A percentile compares a stretch with the other conserved stretches of the same genome.
Evolutionary conservation across 2,113 vertebrate species (phyloP).

Genomic region (Petaurus breviceps): DNA sequence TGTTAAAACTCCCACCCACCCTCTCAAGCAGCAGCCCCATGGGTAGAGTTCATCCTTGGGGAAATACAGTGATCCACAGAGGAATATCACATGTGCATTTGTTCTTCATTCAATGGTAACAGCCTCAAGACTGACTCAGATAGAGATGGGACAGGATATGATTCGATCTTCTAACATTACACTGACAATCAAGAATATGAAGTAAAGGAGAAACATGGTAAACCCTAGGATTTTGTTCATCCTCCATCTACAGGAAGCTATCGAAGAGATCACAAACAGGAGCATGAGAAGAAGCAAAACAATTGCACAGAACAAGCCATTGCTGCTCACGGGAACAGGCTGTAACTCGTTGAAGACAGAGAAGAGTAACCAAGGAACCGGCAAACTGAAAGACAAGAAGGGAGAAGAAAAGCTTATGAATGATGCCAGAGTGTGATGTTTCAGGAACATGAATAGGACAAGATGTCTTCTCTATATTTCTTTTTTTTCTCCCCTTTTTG

Average conservation of each 20-base stretch:
- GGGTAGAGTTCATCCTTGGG: background rate
- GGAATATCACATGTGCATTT: slow-evolving; percentile 8
- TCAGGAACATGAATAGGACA: background rate
- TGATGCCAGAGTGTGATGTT: background rate
- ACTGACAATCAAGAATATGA: slow-evolving; percentile 94
- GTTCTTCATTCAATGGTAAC: background rate
- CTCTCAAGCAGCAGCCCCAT: background rate
- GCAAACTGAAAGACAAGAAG: slow-evolving; percentile 86
- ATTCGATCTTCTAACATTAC: slow-evolving; percentile 96
- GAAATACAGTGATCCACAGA: background rate
- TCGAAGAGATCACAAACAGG: slow-evolving; percentile 95
- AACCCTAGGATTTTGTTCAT: slow-evolving; percentile 96
- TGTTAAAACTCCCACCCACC: background rate
- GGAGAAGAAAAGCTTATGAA: background rate
- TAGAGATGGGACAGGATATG: slow-evolving; percentile 91
- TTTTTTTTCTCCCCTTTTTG: too few relatives aligned
- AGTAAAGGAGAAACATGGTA: slow-evolving; percentile 96
- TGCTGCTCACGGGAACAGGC: slow-evolving; percentile 95
- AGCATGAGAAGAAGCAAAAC: slow-evolving; percentile 98
- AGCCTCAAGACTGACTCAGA: slow-evolving; percentile 78
- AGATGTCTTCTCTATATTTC: background rate
- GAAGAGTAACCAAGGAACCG: slow-evolving; percentile 94
- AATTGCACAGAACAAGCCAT: slow-evolving; percentile 96
- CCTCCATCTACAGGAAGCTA: slow-evolving; percentile 93
- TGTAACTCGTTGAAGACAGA: slow-evolving; percentile 85